Conservation (phyloP, 2,888 invertebrate genomes). For the Drosophila austrosaltans region DNA sequence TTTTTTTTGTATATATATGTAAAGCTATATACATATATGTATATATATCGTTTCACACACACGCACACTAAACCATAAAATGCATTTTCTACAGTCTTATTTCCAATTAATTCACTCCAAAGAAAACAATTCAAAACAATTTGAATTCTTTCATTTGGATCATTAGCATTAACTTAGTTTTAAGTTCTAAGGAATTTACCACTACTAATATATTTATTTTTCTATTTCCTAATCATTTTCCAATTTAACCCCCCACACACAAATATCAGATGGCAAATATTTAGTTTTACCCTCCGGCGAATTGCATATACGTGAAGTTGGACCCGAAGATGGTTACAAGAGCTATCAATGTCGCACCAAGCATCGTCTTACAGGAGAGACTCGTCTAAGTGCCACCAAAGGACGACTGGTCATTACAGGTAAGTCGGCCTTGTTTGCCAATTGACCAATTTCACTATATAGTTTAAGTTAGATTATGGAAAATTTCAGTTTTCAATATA, state of each 20-base stretch:
- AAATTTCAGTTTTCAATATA: constrained; percentile 32
- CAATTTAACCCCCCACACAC: neutral
- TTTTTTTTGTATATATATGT: constrained; percentile 14
- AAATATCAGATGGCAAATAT: constrained; percentile 93
- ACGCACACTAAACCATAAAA: neutral
- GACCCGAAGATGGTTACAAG: constrained; percentile 96
- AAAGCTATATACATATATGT: constrained; percentile 10
- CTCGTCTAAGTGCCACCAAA: constrained; percentile 95
- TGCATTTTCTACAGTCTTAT: constrained; percentile 2
- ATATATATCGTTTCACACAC: neutral
- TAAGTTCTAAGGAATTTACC: neutral
- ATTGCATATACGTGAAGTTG: constrained; percentile 96
- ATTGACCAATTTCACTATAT: constrained; percentile 21
- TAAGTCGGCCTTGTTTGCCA: constrained; percentile 85
- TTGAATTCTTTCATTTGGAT: neutral
- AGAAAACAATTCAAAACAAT: no score
- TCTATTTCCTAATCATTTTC: constrained; percentile 28
- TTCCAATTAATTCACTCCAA: neutral
- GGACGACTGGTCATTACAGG: constrained; percentile 97
- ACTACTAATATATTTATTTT: constrained; percentile 44
- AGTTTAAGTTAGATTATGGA: neutral
- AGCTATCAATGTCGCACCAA: constrained; percentile 97
- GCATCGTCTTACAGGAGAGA: constrained; percentile 96
- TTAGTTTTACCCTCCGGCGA: constrained; percentile 97
- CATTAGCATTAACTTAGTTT: neutral